Base-by-base conservation (phyloP, 2,113 vertebrate genomes). In the Trachemys scripta region DNA sequence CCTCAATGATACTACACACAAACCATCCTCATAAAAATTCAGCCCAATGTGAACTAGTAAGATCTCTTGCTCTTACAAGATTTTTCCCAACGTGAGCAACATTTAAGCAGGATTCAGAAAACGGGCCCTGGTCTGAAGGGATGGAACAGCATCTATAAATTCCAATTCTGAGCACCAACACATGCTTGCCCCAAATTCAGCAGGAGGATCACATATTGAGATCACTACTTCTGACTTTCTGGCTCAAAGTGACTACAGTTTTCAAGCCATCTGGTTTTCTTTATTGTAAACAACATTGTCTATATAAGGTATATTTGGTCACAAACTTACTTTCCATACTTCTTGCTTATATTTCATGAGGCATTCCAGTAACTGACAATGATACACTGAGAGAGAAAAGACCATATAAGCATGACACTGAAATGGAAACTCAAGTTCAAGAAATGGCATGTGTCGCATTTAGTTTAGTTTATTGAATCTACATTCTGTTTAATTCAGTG, bases 321-420 rank as follows among this genome's bases (percentile, higher is more conserved):
- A 85, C 87, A 95, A 98, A 98, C 98, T 98, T 99, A 99, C 99
- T 99, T 99, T 99, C 99, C 99, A 99, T 88, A 99, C 99, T 99
- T 99, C 99, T 97, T 99, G 99, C 95, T 99, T 99, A 98, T 99
- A 99, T 98, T 99, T 99, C 99, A 99, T 99, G 89, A 99, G 99
- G 97, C 99, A 99, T 98, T 99, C 99, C 98, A 99, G 93, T 98
- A 99, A 98, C 80, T 99, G 99, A 98, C 99, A 99, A 97, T 99
- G 99, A 98, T 99, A 99, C 78, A 99, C 99, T 99, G 95, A 96
- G 92, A 93, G 88, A 97, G 94, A 98, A 98, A 97, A 98, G 81
- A 92, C 7, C 93, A 93, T 90, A 96, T 57, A 89, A 81, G 72
- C 27, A 93, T 89, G 75, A 96, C 45, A 95, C 0, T 3, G 72